A percentile compares a stretch with the other conserved stretches of the same genome.
Conservation (phyloP, 2,888 invertebrate species). For the Dryadula phaetusa region DNA sequence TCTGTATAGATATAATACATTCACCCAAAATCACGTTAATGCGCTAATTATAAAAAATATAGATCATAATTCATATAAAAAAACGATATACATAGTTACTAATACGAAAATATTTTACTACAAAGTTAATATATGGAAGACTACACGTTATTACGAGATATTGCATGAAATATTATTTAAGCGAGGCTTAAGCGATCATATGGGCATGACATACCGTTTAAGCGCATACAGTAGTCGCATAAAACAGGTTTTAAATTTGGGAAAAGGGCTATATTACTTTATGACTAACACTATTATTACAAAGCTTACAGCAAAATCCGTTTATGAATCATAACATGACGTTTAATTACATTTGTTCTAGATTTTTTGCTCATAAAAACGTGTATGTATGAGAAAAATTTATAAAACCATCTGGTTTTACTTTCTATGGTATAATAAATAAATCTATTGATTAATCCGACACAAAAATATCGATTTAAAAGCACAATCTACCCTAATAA, state of each 20-base stretch:
- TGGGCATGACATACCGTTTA: constrained; percentile 43
- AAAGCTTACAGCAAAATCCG: not conserved
- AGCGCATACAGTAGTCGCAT: constrained; percentile 24
- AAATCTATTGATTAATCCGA: too few relatives aligned
- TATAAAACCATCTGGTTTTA: not conserved
- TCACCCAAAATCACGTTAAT: not conserved
- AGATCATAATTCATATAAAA: not conserved
- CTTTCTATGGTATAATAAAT: not conserved
- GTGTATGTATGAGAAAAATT: not conserved
- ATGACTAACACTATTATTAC: constrained; percentile 8
- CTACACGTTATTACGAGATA: constrained; percentile 35
- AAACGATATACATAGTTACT: not conserved
- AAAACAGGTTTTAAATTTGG: constrained; percentile 4
- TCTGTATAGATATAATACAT: not conserved
- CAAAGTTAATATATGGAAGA: constrained; percentile 16
- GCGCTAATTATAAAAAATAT: not conserved
- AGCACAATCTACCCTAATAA: not conserved
- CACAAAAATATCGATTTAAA: too few relatives aligned
- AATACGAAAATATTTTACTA: not conserved
- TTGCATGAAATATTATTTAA: constrained; percentile 48
- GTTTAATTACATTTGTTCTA: not conserved
- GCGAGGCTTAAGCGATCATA: constrained; percentile 43
- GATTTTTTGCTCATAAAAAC: not conserved
- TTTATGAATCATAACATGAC: constrained; percentile 1
- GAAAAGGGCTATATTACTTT: not conserved